Percentiles rank a stretch among this genome's conserved stretches.
Conservation (phyloP, 1,140 invertebrate genomes). For the Dendroctonus ponderosae region DNA sequence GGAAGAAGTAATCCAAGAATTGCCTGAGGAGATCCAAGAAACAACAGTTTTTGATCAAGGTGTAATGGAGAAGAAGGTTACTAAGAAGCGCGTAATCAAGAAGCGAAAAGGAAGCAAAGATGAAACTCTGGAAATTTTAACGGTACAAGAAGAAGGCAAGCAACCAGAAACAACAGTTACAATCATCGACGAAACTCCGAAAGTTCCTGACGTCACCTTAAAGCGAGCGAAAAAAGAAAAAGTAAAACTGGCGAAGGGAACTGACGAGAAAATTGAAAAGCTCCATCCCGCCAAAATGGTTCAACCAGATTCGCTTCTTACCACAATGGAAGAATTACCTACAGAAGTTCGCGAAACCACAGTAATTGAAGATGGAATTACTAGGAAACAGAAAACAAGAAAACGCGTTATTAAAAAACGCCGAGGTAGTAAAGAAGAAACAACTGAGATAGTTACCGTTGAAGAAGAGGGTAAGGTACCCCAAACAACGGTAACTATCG, state of each 20-base stretch:
- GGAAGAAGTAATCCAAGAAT: conserved; percentile 46
- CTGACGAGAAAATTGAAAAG: no score
- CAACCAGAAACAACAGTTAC: conserved; percentile 46
- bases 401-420: conserved; percentile 44
- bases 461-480: conserved; percentile 41
- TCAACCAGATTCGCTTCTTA: no score
- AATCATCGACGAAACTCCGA: conserved; percentile 35
- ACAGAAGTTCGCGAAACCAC: conserved; percentile 39
- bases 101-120: conserved; percentile 39
- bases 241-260: conserved; percentile 22
- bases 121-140: conserved; percentile 47
- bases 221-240: conserved; percentile 50
- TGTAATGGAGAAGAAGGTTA: conserved; percentile 41
- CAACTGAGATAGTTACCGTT: conserved; percentile 44
- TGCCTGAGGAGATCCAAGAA: conserved; percentile 38
- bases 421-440: conserved; percentile 38
- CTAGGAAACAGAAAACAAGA: conserved; percentile 46
- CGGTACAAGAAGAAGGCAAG: conserved; percentile 50
- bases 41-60: conserved; percentile 43
- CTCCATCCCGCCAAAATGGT: no score
- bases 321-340: conserved; percentile 46
- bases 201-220: neutral
- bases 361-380: conserved; percentile 38
- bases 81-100: conserved; percentile 47
- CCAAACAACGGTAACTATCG: conserved; percentile 42